Evolutionary conservation across 2,888 invertebrate genomes (phyloP), one percentile per base, ranked within the genome.

Genomic region (Ferdinandea cuprea): DNA sequence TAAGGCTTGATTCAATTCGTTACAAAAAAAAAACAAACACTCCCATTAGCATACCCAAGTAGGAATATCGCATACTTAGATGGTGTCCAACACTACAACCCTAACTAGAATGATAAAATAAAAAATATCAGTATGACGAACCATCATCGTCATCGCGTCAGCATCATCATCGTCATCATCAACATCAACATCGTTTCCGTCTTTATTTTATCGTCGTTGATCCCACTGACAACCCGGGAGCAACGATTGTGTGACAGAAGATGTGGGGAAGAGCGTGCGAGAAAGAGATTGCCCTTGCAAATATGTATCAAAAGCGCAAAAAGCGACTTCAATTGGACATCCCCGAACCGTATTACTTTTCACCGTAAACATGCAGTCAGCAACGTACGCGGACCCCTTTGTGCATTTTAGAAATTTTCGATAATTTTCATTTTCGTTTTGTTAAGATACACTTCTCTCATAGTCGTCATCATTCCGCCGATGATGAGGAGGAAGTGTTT

Each of bases 351-450:
- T 25, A 37, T 59, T 52, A 48, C 72, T 50, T 50, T 25, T 66
- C 15, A 32, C 37, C 68, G 42, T 59, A 59, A 54, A 32, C 35
- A 63, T 74, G 54, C 69, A 63, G 56, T 63, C 74, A 68, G 68
- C 59, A 30, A 59, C 66, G 52, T 52, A 69, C 74, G 69, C 25
- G n/a, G n/a, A n/a, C 25, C 74, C 74, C 74, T 52, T 74, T 63
- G 61, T 69, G 74, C 74, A 80, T 74, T 80, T 74, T 74, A 63
- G 63, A 79, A 69, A 50, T 63, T 73, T 74, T 74, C 80, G 50
- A 78, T 65, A 78, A 78, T 72, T 72, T 72, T 78, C 56, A 28
- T 63, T 69, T 63, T 46, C 9, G 37, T 80, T 52, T 61, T 52
- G 13, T 61, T 68, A 5, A 42, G 11, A 48, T 13, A 44, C 44